Base-by-base conservation (phyloP, 37 sponge, comb jelly and placozoan genomes). In the Oopsacas minuta region DNA sequence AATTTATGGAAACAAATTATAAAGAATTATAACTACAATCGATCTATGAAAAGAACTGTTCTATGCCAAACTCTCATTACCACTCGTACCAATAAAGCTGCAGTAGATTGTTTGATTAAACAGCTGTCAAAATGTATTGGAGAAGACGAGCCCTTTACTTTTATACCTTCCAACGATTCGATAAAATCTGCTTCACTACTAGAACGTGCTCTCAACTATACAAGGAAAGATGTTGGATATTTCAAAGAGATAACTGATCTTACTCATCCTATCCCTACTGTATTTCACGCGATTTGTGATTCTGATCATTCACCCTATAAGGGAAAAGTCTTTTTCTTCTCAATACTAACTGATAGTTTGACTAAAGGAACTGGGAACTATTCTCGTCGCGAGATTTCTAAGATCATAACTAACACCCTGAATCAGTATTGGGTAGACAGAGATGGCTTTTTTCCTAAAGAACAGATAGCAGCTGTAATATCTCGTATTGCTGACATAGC, bases 291-390 rank as follows among this genome's bases (percentile, higher is more conserved):
- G 32, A 61, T 61, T 20, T 61, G 75, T 12, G 75, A 61, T 12
- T 34, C 75, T 20, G 75, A 61, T 34, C 75, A 61, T 12, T 61
- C 75, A 5, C 75, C 75, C 75, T n/a, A 61, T 61, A 61, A 61
- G 75, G 30, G 28, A 3, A 61, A 12, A 12, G 20, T 34, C 17
- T 61, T 61, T 61, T 12, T 25, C 7, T 61, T 61, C 30, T 20
- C 75, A 61, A 61, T 61, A 5, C 22, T 12, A 3, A 20, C 75
- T 3, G 75, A 61, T 5, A 10, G 30, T 5, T n/a, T 25, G 30
- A 61, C 5, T 25, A 61, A 10, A 3, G 22, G 28, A 12, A 20
- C 75, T 3, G 75, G 20, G 32, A 12, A 10, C 5, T 61, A 61
- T 61, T 25, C 20, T 5, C 75, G 22, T 34, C 8, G 49, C 8